Base-by-base conservation (phyloP, 2,888 invertebrate species). In the Diaperis boleti region DNA sequence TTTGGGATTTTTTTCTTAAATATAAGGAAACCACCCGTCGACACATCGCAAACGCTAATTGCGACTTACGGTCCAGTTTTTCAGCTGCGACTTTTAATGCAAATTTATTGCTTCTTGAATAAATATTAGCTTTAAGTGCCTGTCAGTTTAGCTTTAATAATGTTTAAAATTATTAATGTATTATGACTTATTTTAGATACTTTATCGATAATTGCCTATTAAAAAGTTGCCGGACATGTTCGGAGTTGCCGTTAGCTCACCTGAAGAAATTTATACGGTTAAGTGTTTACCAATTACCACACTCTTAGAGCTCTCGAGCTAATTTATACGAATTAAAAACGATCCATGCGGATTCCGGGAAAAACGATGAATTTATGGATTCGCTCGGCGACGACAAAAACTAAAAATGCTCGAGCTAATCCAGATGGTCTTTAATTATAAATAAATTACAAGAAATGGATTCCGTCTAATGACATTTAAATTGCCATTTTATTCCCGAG, bases 131-230 rank as follows among this genome's bases (percentile, higher is more conserved):
- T 65, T 68, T 70, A 72, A 72, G 70, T 71, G 69, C 69, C 68
- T 71, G 72, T 72, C 72, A 71, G 68, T 72, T 73, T 69, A 65
- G 63, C 64, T 70, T 68, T 68, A 68, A 69, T 68, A 69, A 67
- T 69, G 68, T 59, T 70, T 65, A 69, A 66, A 62, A 67, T 69
- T 70, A 71, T 72, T 72, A 72, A 74, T 72, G 68, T 66, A 62
- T 66, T 69, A 70, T 68, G 69, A 69, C 65, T 71, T 71, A 68
- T 67, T 73, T 72, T 69, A 69, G 69, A 73, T 71, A 72, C 64
- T 70, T 70, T 70, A 70, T 63, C 60, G 68, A 66, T 71, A 71
- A 72, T 72, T 73, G 69, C 69, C 67, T 64, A 70, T 72, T 70
- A 70, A 66, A 70, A 72, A 70, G 70, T 66, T 64, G 72, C 37